A percentile compares a stretch with the other conserved stretches of the same genome.
phyloP scores from a whole-genome alignment of 64 coral and sea anemone genomes.

The Exaiptasia diaphana region DNA sequence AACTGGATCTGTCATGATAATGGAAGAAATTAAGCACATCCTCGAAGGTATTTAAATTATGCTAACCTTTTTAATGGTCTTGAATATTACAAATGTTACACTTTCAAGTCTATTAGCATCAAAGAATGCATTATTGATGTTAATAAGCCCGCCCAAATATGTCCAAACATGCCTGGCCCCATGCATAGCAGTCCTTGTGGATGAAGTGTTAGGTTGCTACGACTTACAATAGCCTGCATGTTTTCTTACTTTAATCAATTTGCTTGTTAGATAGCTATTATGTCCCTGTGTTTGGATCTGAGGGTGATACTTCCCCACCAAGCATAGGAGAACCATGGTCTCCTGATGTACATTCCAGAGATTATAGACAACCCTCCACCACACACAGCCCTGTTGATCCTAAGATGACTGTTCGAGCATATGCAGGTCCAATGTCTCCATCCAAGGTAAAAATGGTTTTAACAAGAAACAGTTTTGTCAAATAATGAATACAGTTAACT shows the following conservation, averaged over 20 bases:
- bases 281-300: slow-evolving; percentile 69
- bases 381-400: slow-evolving; percentile 14
- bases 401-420: slow-evolving; percentile 58
- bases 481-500: too few species aligned
- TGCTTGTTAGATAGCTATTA: slow-evolving; percentile 51
- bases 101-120: too few species aligned
- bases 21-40: slow-evolving; percentile 32
- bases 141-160: too few species aligned
- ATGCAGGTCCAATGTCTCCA: slow-evolving; percentile 89
- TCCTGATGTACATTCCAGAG: slow-evolving; percentile 25
- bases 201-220: too few species aligned
- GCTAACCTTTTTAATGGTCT: too few species aligned
- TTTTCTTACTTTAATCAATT: neutral
- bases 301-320: slow-evolving; percentile 61
- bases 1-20: slow-evolving; percentile 29
- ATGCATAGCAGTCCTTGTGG: too few species aligned
- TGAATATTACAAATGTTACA: too few species aligned
- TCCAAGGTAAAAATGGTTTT: slow-evolving; percentile 93
- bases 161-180: too few species aligned
- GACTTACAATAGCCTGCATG: neutral
- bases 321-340: slow-evolving; percentile 87
- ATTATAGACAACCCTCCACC: slow-evolving; percentile 29
- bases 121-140: too few species aligned
- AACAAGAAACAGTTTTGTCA: too few species aligned
- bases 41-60: slow-evolving; percentile 63